Evolutionary conservation across 2,888 invertebrate genomes (phyloP).

Genomic region (Calliscelio sp.): DNA sequence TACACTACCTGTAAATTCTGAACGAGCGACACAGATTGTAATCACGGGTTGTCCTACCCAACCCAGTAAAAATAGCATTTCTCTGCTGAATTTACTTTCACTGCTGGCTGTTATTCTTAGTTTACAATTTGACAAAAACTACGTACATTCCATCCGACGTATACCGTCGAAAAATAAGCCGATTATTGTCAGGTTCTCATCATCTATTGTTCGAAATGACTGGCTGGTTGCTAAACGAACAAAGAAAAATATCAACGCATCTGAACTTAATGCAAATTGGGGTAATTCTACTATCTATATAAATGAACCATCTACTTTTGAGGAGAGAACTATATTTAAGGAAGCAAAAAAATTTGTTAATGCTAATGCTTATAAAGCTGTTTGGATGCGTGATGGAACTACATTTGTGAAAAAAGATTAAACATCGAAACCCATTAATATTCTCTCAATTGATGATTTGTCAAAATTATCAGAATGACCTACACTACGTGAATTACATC

Average conservation of each 20-base stretch:
- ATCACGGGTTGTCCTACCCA: too few species aligned
- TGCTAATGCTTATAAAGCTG: neutral
- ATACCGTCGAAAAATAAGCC: neutral
- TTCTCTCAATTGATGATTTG: too few species aligned
- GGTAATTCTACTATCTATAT: neutral
- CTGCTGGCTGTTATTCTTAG: neutral
- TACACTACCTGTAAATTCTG: too few species aligned
- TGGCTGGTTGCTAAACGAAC: neutral
- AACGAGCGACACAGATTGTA: too few species aligned
- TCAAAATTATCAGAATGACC: too few species aligned
- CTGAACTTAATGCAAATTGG: neutral
- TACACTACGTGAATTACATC: too few species aligned
- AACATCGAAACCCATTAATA: too few species aligned
- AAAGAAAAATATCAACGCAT: neutral
- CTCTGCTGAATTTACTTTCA: too few species aligned
- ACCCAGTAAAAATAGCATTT: too few species aligned
- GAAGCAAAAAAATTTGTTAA: neutral
- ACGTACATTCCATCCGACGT: neutral
- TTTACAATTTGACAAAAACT: neutral
- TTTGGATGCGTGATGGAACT: neutral
- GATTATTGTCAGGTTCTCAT: neutral
- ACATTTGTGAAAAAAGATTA: neutral
- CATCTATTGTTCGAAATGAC: neutral
- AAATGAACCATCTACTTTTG: neutral
- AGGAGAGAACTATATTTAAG: neutral